Percentiles rank a stretch among this genome's conserved stretches.
Conservation (phyloP, 2,888 invertebrate genomes). For the Pocota personata region DNA sequence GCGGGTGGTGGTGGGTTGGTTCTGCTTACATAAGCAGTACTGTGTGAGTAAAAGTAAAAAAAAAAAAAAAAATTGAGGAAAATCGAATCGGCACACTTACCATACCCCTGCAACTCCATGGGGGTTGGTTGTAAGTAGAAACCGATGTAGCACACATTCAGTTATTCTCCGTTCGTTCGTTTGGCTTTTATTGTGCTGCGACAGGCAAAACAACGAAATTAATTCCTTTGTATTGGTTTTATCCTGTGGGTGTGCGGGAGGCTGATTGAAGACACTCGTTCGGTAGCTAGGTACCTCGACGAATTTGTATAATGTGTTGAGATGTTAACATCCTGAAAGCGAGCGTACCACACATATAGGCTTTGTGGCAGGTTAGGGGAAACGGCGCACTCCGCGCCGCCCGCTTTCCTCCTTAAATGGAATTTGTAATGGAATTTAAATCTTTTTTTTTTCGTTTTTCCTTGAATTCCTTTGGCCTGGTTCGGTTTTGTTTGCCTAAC, state of each 20-base stretch:
- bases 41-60: neutral
- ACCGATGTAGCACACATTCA: slow-evolving; percentile 42
- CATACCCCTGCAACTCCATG: neutral
- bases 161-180: slow-evolving; percentile 11
- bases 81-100: slow-evolving; percentile 38
- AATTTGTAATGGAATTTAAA: slow-evolving; percentile 64
- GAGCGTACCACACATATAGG: neutral
- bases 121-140: slow-evolving; percentile 22
- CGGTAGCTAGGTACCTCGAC: slow-evolving; percentile 16
- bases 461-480: slow-evolving; percentile 50
- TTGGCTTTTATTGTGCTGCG: slow-evolving; percentile 53
- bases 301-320: slow-evolving; percentile 50
- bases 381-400: neutral
- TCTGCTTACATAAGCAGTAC: slow-evolving; percentile 26
- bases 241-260: slow-evolving; percentile 24
- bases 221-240: slow-evolving; percentile 62
- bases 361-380: neutral
- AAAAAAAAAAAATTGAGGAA: slow-evolving; percentile 3
- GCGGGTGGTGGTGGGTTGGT: neutral
- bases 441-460: slow-evolving; percentile 11
- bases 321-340: slow-evolving; percentile 46
- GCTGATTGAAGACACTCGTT: slow-evolving; percentile 30
- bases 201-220: slow-evolving; percentile 55
- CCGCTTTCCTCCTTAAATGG: slow-evolving; percentile 43
- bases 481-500: slow-evolving; percentile 63